Conservation (phyloP, 1,140 invertebrate genomes). For the Plodia interpunctella region DNA sequence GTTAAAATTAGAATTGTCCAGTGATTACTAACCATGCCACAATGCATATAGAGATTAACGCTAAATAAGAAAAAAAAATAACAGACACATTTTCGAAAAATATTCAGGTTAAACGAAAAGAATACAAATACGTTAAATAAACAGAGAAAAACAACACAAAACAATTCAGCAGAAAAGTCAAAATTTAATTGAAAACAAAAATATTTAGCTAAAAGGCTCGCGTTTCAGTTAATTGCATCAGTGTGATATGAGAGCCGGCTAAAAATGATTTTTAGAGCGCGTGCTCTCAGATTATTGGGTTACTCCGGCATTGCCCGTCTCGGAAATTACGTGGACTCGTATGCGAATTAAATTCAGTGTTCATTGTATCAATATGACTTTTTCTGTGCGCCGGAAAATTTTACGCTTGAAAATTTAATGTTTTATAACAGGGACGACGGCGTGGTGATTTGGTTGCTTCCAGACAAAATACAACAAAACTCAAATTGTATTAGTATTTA, state of each 20-base stretch:
- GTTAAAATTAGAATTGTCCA: too few relatives aligned
- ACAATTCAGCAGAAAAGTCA: background rate
- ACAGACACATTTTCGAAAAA: too few relatives aligned
- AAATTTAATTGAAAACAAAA: background rate
- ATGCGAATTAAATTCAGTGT: background rate
- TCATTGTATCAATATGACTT: background rate
- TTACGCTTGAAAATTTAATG: too few relatives aligned
- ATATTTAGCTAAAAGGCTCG: background rate
- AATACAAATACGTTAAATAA: too few relatives aligned
- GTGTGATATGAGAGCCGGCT: background rate
- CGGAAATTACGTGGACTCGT: background rate
- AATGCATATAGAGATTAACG: too few relatives aligned
- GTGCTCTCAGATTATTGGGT: background rate
- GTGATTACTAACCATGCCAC: too few relatives aligned
- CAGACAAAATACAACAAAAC: too few relatives aligned
- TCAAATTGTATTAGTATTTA: too few relatives aligned
- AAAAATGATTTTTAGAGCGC: slow-evolving; percentile 3
- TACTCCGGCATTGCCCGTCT: background rate
- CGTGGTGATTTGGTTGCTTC: too few relatives aligned
- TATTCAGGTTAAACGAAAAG: too few relatives aligned
- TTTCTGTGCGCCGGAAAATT: background rate
- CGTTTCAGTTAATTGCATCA: slow-evolving; percentile 4
- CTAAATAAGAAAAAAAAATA: too few relatives aligned
- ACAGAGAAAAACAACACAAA: background rate
- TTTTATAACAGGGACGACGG: too few relatives aligned